Evolutionary conservation across 2,888 invertebrate genomes (phyloP).

Genomic region (Belgica antarctica): DNA sequence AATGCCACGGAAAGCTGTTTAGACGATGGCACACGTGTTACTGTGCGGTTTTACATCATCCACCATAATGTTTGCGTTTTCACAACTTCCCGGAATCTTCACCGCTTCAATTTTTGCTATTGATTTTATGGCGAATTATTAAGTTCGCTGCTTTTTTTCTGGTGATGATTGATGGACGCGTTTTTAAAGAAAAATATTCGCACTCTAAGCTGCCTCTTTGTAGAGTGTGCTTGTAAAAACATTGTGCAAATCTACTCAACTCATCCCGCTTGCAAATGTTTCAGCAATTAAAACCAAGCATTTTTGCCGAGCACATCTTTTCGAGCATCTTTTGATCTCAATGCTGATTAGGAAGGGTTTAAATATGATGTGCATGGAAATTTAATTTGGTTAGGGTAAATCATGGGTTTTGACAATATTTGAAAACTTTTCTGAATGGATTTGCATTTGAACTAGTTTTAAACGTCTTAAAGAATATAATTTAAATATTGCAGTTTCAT

Average conservation of each 20-base stretch:
- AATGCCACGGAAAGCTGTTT: neutral
- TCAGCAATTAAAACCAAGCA: neutral
- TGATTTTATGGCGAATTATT: slow-evolving; percentile 2
- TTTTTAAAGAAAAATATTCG: neutral
- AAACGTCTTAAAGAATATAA: too few species aligned
- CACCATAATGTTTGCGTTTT: neutral
- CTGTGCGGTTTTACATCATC: slow-evolving; percentile 9
- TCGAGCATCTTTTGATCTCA: slow-evolving; percentile 5
- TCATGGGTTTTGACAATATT: too few species aligned
- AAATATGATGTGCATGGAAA: too few species aligned
- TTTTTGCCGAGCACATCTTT: too few species aligned
- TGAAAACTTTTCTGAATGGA: too few species aligned
- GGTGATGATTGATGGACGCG: neutral
- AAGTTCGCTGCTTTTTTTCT: neutral
- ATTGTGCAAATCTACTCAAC: neutral
- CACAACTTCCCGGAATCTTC: slow-evolving; percentile 25
- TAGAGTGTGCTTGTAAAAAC: neutral
- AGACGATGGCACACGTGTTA: neutral
- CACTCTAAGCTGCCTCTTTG: slow-evolving; percentile 9
- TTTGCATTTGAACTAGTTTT: too few species aligned
- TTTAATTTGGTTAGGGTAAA: too few species aligned
- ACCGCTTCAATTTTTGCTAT: neutral
- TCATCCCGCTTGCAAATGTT: slow-evolving; percentile 1
- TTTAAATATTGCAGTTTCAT: too few species aligned
- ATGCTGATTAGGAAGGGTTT: slow-evolving; percentile 18